Evolutionary conservation across 2,113 vertebrate genomes (phyloP), one percentile per base, ranked within the genome.

Genomic region (Oncorhynchus mykiss): DNA sequence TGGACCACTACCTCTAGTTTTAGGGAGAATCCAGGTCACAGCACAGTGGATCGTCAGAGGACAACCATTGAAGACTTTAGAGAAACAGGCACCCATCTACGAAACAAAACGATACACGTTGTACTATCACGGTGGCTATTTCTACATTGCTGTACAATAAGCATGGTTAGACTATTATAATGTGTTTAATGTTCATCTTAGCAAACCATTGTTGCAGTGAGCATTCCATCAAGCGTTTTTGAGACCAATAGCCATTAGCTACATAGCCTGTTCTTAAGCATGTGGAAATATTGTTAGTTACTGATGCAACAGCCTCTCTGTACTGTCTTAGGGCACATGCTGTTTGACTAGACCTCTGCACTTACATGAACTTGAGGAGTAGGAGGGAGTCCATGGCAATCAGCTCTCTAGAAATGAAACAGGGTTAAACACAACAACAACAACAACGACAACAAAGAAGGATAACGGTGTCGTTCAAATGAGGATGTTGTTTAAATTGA

Each of bases 1-100:
- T 49, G 7, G 6, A 12, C 2, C 27, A 39, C 75, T 54, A 96
- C 95, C 96, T 91, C 92, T 92, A 4, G 95, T 96, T 62, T 94
- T 94, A 3, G 95, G 95, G 49, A 95, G 94, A 67, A 97, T 88
- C 96, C 96, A 97, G 39, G 95, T 95, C 24, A 93, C 93, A 0
- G 95, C 95, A 48, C 93, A 93, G 9, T 95, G 89, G 82, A 96
- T 93, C 78, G 90, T 91, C 20, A 97, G 88, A 1, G 96, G 95
- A 60, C 96, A 96, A 39, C 96, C 96, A 1, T 97, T 97, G 80
- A 97, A 97, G 78, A 97, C 95, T 83, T 97, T 97, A 69, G 95
- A 95, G 88, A 97, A 97, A 80, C 96, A 96, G 62, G 96, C 96
- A 0, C 95, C 96, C 96, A 97, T 97, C 96, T 97, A 72, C 20